Percentiles rank a stretch among this genome's conserved stretches.
phyloP scores from a whole-genome alignment of 2,797 vertebrate species.

The Calcarius lapponicus region DNA sequence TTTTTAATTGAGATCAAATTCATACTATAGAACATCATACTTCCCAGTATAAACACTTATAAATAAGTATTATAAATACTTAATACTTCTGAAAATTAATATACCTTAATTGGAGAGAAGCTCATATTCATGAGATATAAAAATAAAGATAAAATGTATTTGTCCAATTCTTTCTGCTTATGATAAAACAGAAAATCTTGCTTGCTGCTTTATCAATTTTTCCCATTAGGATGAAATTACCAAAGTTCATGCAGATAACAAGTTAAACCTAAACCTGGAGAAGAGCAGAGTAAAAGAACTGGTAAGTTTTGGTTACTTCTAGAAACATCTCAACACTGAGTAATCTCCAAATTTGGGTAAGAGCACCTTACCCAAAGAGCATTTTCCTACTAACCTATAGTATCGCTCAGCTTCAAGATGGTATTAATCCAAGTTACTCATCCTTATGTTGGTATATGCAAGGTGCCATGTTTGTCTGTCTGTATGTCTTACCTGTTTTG shows the following conservation, averaged over 20 bases:
- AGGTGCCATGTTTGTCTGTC: background rate
- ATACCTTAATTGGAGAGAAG: background rate
- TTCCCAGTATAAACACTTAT: background rate
- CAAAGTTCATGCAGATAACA: constrained; percentile 86
- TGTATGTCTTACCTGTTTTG: background rate
- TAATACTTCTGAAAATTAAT: background rate
- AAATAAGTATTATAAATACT: background rate
- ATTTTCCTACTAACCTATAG: background rate
- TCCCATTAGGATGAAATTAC: constrained; percentile 87
- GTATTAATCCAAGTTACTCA: background rate
- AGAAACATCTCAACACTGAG: background rate
- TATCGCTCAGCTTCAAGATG: background rate
- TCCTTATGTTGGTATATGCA: background rate
- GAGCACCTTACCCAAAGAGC: background rate
- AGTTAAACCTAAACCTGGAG: constrained; percentile 90
- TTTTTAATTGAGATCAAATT: background rate
- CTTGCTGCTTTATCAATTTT: background rate
- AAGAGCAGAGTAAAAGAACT: constrained; percentile 91
- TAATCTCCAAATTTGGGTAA: background rate
- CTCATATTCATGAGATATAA: background rate
- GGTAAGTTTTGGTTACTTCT: constrained; percentile 77
- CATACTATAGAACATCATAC: background rate
- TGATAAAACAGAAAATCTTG: background rate
- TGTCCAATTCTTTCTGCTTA: background rate
- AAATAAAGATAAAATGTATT: background rate